Conservation (phyloP, 1,140 invertebrate species). For the Zophobas atratus region DNA sequence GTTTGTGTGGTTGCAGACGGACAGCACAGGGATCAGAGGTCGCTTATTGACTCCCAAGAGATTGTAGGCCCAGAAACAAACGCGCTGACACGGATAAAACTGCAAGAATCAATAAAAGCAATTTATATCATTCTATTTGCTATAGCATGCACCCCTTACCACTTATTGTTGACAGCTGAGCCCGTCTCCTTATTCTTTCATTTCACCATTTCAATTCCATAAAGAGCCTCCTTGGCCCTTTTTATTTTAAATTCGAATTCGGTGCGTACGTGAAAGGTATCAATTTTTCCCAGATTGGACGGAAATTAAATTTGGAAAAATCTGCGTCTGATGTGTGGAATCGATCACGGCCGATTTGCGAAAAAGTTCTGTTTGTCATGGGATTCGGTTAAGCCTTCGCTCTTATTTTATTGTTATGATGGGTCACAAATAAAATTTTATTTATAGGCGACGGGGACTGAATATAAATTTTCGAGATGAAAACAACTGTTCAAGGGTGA, state of each 20-base stretch:
- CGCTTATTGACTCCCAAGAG: conserved; percentile 42
- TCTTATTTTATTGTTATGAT: conserved; percentile 27
- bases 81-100: conserved; percentile 45
- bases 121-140: conserved; percentile 46
- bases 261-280: conserved; percentile 1
- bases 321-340: conserved; percentile 35
- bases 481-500: conserved; percentile 13
- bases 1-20: conserved; percentile 3
- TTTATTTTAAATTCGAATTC: conserved; percentile 21
- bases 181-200: conserved; percentile 27
- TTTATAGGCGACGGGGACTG: conserved; percentile 17
- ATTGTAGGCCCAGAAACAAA: conserved; percentile 39
- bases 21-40: conserved; percentile 25
- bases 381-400: conserved; percentile 28
- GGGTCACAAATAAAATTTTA: conserved; percentile 33
- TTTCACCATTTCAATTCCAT: conserved; percentile 41
- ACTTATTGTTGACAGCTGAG: conserved; percentile 45
- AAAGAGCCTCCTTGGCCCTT: conserved; percentile 17
- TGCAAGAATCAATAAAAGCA: conserved; percentile 48
- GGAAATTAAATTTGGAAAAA: conserved; percentile 43
- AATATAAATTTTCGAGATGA: conserved; percentile 1
- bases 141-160: conserved; percentile 40
- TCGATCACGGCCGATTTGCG: conserved; percentile 28
- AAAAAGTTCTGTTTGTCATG: conserved; percentile 17
- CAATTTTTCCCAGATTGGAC: conserved; percentile 34